Base-by-base conservation (phyloP, 2,888 invertebrate genomes). In the Pristionchus arcanus region DNA sequence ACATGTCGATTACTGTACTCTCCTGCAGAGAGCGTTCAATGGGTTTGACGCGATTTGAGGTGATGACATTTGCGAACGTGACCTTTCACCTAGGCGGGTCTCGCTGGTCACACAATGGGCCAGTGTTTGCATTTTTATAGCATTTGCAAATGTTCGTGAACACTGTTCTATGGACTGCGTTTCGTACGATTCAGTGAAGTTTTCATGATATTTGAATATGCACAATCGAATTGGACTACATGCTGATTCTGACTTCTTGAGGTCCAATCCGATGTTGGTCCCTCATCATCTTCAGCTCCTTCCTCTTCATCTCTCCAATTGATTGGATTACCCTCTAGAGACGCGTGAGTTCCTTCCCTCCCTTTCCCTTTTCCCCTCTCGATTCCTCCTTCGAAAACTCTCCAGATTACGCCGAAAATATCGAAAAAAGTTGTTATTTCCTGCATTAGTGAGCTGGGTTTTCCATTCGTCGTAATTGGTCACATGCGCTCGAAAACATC, bases 301-400 rank as follows among this genome's bases (percentile, higher is more conserved):
- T 85, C 85, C 25, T 59, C 85, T 31, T 85, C 85, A 63, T 55
- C 85, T 9, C 49, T 85, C 37, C 85, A 55, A 63, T 85, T 63
- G 85, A 85, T 63, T 85, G 49, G 71, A 71, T 49, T 34, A 34
- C 84, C 49, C 63, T 83, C 68, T 66, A 49, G 55, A 83, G 59
- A 83, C 77, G 59, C 49, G 49, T 68, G 49, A 95, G 98, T 98
- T 95, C 98, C 97, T 95, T 97, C 97, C 97, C 97, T 95, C 94
- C 66, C 71, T 85, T 28, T 25, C 63, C 63, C 87, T 49, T n/a
- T 55, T 88, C 42, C 28, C 59, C 42, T 37, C 77, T 49, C 21
- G 74, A 42, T 77, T 59, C 74, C 49, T 42, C 34, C 74, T 34
- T 49, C 84, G 25, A 42, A 81, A 37, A 53, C 88, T 68, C 55